Evolutionary conservation across 2,888 invertebrate species (phyloP), one percentile per base, ranked within the genome.

Genomic region (Eurytoma californica): DNA sequence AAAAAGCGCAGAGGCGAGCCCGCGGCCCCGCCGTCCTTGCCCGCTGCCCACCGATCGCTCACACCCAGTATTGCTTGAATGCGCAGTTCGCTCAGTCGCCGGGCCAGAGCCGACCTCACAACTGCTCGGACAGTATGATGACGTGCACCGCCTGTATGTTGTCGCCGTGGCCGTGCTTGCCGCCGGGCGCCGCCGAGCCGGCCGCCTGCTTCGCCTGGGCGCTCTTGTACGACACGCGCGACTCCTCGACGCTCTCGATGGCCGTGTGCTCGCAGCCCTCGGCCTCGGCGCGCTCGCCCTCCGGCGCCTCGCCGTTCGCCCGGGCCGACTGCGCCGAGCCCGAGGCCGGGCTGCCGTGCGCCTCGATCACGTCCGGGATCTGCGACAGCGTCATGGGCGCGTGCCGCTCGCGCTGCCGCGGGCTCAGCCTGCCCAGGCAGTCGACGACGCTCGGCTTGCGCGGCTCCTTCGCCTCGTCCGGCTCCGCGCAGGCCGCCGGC

Each of bases 121-220:
- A 87, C 83, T 90, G 90, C 83, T 90, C 90, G 78, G 90, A 90
- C 76, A 90, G 83, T 82, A 90, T 90, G 66, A 90, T 90, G 60
- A 90, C 90, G 78, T 88, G 85, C 18, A 90, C 86, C 55, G 90
- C 89, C 80, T 90, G 90, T 67, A 90, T 86, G 83, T 87, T 88
- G 81, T 90, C 89, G 84, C 87, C 87, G 85, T 87, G 88, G 53
- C 85, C 79, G 49, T 87, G 82, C 82, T 88, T 87, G 72, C 86
- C 87, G 18, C 28, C 55, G n/a, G 18, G 39, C 4, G 57, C 18
- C 14, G 47, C n/a, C 5, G 61, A 7, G 13, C n/a, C 14, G 7
- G 65, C 58, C 13, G 51, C 14, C 49, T 51, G 18, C 13, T 72
- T 20, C 39, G 57, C 28, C 20, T 14, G 49, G 51, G 49, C 55